Conservation (phyloP, 2,113 vertebrate species). For the Pimephales promelas region DNA sequence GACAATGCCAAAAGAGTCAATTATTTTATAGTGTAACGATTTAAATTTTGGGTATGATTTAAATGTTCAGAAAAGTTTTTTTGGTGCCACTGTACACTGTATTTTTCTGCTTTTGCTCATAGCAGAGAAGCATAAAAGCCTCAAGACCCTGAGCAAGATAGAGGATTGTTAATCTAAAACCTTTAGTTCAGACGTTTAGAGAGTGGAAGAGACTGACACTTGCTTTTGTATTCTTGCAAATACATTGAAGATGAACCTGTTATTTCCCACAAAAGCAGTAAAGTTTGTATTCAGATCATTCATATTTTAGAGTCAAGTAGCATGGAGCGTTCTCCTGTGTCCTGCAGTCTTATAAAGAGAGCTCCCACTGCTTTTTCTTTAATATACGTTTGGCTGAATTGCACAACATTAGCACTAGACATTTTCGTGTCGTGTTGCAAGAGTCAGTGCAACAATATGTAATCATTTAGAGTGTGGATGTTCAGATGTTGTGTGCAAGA, state of each 20-base stretch:
- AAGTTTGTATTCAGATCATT: conserved; percentile 8
- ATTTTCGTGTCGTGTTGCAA: conserved; percentile 6
- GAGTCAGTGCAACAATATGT: conserved; percentile 14
- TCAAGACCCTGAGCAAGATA: not conserved
- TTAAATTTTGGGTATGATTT: not conserved
- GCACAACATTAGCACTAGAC: conserved; percentile 3
- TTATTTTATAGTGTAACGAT: not conserved
- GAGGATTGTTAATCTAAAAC: not conserved
- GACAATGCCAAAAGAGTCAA: not conserved
- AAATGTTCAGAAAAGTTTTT: not conserved
- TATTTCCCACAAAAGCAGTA: not conserved
- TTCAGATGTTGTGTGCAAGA: not conserved
- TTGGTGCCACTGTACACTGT: not conserved
- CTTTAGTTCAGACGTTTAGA: conserved; percentile 33
- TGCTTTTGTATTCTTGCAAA: not conserved
- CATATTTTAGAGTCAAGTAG: conserved; percentile 10
- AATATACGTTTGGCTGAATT: not conserved
- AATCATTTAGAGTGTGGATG: not conserved
- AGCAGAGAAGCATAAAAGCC: not conserved
- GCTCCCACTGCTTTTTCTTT: not conserved
- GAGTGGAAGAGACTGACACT: not conserved
- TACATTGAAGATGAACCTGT: not conserved
- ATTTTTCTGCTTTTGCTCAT: not conserved
- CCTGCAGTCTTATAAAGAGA: not conserved
- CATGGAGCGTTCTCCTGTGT: not conserved